A percentile compares a stretch with the other conserved stretches of the same genome.
These are phyloP conservation scores for Chamaetylas fuelleborni DNA, from an alignment of 2,113 vertebrate species.

Conservation along the genomic window DNA sequence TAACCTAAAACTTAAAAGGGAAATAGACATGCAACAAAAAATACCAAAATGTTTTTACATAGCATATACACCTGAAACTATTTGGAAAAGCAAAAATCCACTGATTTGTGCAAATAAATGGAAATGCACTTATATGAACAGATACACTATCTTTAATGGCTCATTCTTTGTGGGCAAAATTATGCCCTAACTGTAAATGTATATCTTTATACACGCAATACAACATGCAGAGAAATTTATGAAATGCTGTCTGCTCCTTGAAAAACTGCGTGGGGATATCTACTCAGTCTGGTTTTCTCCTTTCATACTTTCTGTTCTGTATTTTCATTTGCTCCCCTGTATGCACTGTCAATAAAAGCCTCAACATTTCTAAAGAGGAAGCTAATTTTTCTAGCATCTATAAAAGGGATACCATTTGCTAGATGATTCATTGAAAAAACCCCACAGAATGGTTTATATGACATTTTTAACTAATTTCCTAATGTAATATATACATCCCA, in stretches of 20 bases:
- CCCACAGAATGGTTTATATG: background rate
- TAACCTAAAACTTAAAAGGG: background rate
- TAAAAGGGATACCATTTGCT: background rate
- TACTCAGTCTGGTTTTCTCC: background rate
- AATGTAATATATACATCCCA: constrained; percentile 14
- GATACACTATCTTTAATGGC: background rate
- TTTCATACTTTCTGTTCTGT: background rate
- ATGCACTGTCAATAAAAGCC: background rate
- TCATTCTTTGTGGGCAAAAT: background rate
- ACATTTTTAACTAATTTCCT: background rate
- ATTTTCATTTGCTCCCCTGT: background rate
- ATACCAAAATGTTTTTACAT: background rate
- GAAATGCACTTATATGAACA: background rate
- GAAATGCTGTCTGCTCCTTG: background rate
- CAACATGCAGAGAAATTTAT: background rate
- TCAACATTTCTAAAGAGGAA: background rate
- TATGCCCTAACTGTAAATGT: background rate
- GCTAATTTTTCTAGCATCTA: background rate
- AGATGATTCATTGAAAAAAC: background rate
- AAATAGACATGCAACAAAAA: background rate
- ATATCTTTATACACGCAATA: background rate
- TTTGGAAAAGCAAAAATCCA: background rate
- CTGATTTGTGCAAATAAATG: background rate
- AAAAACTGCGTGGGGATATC: background rate
- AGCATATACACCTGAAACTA: background rate